Conservation (phyloP, 2,888 invertebrate species). For the Acanthosepion pharaonis region DNA sequence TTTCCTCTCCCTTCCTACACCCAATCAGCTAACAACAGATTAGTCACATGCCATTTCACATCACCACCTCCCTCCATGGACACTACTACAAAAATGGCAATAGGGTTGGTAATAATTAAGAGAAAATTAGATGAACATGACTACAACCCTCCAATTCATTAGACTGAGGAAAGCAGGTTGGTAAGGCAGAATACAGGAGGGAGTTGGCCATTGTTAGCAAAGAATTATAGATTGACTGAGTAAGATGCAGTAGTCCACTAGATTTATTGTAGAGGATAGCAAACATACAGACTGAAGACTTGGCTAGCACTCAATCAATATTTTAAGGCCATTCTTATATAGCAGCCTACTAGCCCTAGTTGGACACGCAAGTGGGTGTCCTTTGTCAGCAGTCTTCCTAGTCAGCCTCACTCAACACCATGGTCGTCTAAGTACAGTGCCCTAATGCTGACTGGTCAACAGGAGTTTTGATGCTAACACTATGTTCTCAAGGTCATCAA, state of each 20-base stretch:
- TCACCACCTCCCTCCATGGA: neutral
- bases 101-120: neutral
- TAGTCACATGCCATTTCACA: neutral
- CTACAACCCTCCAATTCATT: neutral
- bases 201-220: neutral
- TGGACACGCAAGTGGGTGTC: neutral
- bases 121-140: constrained; percentile 9
- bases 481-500: constrained; percentile 13
- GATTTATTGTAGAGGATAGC: neutral
- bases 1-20: neutral
- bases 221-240: constrained; percentile 8
- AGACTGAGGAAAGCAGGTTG: neutral
- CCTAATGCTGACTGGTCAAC: constrained; percentile 7
- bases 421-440: neutral
- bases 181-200: neutral
- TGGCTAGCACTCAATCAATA: constrained; percentile 22
- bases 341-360: neutral
- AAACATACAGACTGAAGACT: neutral
- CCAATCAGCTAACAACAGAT: neutral
- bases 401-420: neutral
- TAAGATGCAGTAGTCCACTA: neutral
- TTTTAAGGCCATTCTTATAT: constrained; percentile 9
- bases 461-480: neutral
- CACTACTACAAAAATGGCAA: neutral
- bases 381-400: neutral